A percentile compares a stretch with the other conserved stretches of the same genome.
These are phyloP conservation scores for Malacoctenus gilli DNA, from an alignment of 2,797 vertebrate species.

Conservation along the genomic window DNA sequence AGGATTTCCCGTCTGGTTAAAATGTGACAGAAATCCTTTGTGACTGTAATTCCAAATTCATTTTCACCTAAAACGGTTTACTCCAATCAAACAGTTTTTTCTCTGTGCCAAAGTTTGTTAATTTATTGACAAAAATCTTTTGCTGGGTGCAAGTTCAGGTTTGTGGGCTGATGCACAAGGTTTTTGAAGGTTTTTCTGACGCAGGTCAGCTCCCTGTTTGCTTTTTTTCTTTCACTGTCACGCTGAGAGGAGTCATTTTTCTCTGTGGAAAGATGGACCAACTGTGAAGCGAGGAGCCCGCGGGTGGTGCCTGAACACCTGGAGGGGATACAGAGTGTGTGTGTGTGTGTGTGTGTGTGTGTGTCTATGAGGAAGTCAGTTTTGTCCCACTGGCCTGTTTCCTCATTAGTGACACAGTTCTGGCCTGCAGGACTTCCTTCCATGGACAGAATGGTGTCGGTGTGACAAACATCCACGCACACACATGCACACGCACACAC, in stretches of 20 bases:
- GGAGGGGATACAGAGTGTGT: conserved; percentile 19
- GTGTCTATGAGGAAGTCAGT: conserved; percentile 52
- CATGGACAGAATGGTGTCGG: conserved; percentile 42
- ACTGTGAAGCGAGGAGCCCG: conserved; percentile 23
- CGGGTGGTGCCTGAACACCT: conserved; percentile 38
- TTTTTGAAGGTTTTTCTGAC: conserved; percentile 51
- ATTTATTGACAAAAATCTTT: too few species aligned
- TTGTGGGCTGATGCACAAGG: too few species aligned
- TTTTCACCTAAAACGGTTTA: too few species aligned
- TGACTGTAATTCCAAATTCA: too few species aligned
- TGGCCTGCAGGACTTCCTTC: conserved; percentile 54
- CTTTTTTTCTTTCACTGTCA: conserved; percentile 67
- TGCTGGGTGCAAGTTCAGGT: too few species aligned
- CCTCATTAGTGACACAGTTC: conserved; percentile 62
- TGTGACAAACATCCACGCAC: conserved; percentile 15
- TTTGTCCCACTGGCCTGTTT: conserved; percentile 55
- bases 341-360: conserved; percentile 16
- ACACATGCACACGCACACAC: neutral
- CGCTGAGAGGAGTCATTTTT: conserved; percentile 59
- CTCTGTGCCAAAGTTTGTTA: too few species aligned
- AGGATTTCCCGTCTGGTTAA: too few species aligned
- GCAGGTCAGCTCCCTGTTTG: conserved; percentile 48
- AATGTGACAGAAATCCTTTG: too few species aligned
- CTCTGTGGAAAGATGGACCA: conserved; percentile 53
- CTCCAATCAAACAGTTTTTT: too few species aligned